Conservation (phyloP, 2,797 vertebrate genomes). For the Hippocampus kuda region DNA sequence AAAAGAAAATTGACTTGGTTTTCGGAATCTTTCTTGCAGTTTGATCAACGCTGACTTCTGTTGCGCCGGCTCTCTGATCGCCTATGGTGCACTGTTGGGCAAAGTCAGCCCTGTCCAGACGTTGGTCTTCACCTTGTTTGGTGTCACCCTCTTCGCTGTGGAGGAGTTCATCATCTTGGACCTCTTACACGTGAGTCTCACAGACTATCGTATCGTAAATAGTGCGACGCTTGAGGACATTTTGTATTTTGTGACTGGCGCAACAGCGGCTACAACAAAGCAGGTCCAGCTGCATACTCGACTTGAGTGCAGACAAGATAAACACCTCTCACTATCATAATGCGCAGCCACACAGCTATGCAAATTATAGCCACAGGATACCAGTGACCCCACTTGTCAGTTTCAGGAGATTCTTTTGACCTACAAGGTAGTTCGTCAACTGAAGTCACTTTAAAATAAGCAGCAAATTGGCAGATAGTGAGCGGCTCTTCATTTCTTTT, state of each 20-base stretch:
- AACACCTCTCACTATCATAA: not conserved
- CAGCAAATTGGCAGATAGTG: no score
- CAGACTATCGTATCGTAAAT: not conserved
- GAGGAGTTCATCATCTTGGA: slow-evolving; percentile 84
- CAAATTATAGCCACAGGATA: not conserved
- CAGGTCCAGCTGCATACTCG: not conserved
- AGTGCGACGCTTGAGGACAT: not conserved
- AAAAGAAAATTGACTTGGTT: not conserved
- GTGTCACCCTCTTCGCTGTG: slow-evolving; percentile 82
- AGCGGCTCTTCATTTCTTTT: no score
- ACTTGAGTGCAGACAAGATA: not conserved
- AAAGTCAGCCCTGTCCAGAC: slow-evolving; percentile 90
- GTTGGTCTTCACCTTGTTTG: slow-evolving; percentile 84
- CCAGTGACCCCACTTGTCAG: not conserved
- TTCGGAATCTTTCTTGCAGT: slow-evolving; percentile 50
- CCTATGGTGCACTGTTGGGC: slow-evolving; percentile 86
- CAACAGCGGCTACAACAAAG: not conserved
- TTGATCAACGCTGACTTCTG: slow-evolving; percentile 97
- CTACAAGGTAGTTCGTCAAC: no score
- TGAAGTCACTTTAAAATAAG: no score
- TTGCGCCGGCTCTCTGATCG: slow-evolving; percentile 79
- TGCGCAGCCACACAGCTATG: not conserved
- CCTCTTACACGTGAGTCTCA: slow-evolving; percentile 76
- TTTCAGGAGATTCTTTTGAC: no score
- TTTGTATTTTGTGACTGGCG: not conserved